phyloP scores from a whole-genome alignment of 2,888 invertebrate genomes.

The Plagiodera versicolora region DNA sequence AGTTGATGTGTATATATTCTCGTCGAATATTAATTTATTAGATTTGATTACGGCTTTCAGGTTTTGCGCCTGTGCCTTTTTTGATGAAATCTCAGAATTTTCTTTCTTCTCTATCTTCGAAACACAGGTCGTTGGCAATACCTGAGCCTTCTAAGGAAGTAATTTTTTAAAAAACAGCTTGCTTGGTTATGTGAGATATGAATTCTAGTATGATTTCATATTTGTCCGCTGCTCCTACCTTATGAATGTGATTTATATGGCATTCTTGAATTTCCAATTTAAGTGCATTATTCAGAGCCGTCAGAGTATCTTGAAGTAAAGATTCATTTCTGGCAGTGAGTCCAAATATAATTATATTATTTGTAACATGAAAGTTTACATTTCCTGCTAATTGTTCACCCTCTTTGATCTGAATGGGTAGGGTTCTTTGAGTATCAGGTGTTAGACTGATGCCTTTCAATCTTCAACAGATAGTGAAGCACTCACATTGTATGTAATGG shows the following conservation, averaged over 20 bases:
- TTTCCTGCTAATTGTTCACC: no score
- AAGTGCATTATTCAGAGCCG: neutral
- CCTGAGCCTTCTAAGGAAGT: neutral
- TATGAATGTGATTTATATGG: constrained; percentile 2
- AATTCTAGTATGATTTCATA: constrained; percentile 6
- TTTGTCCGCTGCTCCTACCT: constrained; percentile 4
- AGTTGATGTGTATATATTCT: neutral
- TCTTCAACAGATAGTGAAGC: no score
- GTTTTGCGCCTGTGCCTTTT: neutral
- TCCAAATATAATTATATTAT: constrained; percentile 10
- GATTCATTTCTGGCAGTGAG: neutral
- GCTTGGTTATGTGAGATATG: neutral
- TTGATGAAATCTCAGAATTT: constrained; percentile 9
- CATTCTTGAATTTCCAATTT: neutral
- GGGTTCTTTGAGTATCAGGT: no score
- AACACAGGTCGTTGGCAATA: constrained; percentile 4
- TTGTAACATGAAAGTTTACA: no score
- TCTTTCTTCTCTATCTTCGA: constrained; percentile 8
- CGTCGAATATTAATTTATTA: constrained; percentile 1
- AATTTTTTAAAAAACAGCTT: neutral
- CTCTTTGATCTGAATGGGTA: no score
- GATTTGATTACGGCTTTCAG: constrained; percentile 1
- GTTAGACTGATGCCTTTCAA: no score
- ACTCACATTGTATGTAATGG: no score
- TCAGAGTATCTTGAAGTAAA: constrained; percentile 9